Evolutionary conservation across 2,888 invertebrate species (phyloP).

Genomic region (Apamea crenata): DNA sequence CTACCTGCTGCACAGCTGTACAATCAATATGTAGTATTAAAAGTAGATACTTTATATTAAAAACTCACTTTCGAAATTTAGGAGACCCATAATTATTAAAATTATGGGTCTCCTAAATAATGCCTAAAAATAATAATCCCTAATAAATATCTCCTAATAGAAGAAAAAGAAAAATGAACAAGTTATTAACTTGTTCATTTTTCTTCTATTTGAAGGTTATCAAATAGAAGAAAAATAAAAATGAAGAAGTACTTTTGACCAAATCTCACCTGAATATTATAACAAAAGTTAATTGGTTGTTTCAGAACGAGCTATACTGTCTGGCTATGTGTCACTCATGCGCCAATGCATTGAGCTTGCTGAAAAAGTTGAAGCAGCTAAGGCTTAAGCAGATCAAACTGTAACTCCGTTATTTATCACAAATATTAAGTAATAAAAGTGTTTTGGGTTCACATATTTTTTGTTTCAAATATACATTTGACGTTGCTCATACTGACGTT

Average conservation of each 20-base stretch:
- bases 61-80: neutral
- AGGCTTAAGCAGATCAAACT: conserved; percentile 56
- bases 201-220: neutral
- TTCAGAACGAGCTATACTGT: conserved; percentile 77
- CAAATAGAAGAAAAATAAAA: neutral
- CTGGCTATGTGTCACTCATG: conserved; percentile 72
- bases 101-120: no score
- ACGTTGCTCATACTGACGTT: neutral
- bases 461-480: neutral
- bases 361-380: conserved; percentile 67
- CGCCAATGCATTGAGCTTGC: conserved; percentile 73
- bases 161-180: no score
- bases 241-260: neutral
- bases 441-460: neutral
- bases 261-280: neutral
- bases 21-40: neutral
- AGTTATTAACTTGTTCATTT: no score
- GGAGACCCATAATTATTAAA: neutral
- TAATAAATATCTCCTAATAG: no score
- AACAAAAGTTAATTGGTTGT: conserved; percentile 38
- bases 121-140: no score
- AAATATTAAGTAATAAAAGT: conserved; percentile 43
- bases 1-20: neutral
- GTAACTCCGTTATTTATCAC: neutral
- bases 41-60: neutral